These are phyloP conservation scores for Hexactinellida sp. DNA, from an alignment of 37 sponge, comb jelly and placozoan genomes.

Conservation along the genomic window DNA sequence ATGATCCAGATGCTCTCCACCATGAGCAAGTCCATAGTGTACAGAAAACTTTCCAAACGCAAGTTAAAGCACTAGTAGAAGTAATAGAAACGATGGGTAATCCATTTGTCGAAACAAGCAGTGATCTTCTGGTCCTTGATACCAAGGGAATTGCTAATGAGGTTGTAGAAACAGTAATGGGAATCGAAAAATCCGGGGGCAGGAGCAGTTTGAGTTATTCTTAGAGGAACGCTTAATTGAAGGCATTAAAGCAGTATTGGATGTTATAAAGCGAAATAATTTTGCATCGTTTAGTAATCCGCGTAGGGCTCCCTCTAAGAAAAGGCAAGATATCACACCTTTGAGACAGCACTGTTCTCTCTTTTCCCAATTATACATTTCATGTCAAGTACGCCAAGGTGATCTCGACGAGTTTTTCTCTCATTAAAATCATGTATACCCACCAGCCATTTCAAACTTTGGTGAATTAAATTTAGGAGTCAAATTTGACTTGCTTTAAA, in stretches of 20 bases:
- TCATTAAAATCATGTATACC: not conserved
- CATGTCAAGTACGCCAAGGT: not conserved
- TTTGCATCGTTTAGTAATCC: not conserved
- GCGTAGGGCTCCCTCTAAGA: not conserved
- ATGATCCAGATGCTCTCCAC: not conserved
- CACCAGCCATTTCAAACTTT: not conserved
- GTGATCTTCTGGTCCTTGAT: not conserved
- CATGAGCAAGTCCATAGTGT: not conserved
- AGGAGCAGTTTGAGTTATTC: not conserved
- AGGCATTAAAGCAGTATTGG: not conserved
- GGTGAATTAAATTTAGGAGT: not conserved
- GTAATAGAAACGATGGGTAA: not conserved
- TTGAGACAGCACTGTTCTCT: not conserved
- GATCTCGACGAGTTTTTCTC: not conserved
- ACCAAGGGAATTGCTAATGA: not conserved
- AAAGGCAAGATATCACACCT: not conserved
- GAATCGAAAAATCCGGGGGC: not conserved
- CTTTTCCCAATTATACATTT: not conserved
- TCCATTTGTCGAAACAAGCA: not conserved
- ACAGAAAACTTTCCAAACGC: not conserved
- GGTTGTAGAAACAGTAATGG: not conserved
- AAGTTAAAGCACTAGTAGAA: not conserved
- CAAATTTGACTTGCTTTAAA: not conserved
- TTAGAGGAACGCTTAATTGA: not conserved
- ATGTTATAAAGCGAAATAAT: not conserved